phyloP scores from a whole-genome alignment of 2,888 invertebrate genomes.

The Tuberolachnus salignus region DNA sequence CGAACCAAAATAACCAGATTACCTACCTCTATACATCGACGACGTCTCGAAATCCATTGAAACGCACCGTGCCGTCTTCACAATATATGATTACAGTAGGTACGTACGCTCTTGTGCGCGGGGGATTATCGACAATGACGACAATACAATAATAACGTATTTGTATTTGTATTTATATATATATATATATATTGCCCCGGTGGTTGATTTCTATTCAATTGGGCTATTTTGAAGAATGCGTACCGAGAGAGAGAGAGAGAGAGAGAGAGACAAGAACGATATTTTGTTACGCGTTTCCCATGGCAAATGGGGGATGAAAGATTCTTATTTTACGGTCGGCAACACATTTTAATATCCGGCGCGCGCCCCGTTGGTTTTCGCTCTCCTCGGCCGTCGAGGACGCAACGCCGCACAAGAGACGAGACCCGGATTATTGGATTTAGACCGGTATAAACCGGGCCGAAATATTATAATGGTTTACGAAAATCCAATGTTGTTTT shows the following conservation, averaged over 20 bases:
- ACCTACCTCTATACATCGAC: not conserved
- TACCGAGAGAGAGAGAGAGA: not conserved
- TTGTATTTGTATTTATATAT: too few relatives aligned
- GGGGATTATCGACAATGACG: conserved; percentile 17
- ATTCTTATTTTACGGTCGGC: conserved; percentile 61
- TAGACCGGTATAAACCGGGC: not conserved
- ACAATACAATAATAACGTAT: not conserved
- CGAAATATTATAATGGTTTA: conserved; percentile 10
- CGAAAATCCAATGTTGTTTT: conserved; percentile 11
- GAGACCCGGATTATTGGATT: conserved; percentile 50
- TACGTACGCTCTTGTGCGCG: too few relatives aligned
- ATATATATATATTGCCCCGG: too few relatives aligned
- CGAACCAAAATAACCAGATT: not conserved
- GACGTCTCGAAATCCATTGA: conserved; percentile 10
- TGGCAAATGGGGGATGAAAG: conserved; percentile 51
- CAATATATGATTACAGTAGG: too few relatives aligned
- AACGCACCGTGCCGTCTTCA: not conserved
- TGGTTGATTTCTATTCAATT: conserved; percentile 31
- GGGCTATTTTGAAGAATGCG: conserved; percentile 1
- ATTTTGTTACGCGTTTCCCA: conserved; percentile 33
- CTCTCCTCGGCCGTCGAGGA: too few relatives aligned
- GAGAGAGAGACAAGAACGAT: not conserved
- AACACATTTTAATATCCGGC: conserved; percentile 60
- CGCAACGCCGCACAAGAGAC: conserved; percentile 11
- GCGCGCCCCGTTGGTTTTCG: conserved; percentile 61